Evolutionary conservation across 2,888 invertebrate genomes (phyloP).

Genomic region (Spicauda simplicius): DNA sequence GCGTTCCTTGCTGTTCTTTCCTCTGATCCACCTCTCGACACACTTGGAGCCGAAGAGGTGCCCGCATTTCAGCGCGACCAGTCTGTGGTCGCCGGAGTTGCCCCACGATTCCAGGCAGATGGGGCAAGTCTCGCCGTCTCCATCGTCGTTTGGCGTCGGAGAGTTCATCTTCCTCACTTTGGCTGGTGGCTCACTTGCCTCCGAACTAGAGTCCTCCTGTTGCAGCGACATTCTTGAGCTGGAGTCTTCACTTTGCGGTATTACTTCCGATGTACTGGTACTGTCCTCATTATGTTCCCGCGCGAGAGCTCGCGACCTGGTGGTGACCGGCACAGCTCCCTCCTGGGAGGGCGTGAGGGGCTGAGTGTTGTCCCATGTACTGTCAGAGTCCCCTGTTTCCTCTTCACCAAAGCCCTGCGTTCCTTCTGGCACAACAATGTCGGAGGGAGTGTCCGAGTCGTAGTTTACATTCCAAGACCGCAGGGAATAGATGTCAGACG

Average conservation of each 20-base stretch:
- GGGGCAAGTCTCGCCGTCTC: constrained; percentile 90
- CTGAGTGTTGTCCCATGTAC: not conserved
- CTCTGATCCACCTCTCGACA: constrained; percentile 90
- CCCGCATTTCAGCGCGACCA: constrained; percentile 95
- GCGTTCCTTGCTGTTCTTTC: constrained; percentile 80
- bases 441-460: not conserved
- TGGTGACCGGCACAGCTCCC: no score
- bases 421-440: not conserved
- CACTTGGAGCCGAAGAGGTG: constrained; percentile 95
- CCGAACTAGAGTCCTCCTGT: not conserved
- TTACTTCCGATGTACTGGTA: not conserved
- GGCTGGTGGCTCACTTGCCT: constrained; percentile 52
- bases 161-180: constrained; percentile 63
- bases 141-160: constrained; percentile 62
- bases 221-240: not conserved
- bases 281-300: not conserved
- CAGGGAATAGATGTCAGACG: not conserved
- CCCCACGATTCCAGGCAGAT: constrained; percentile 96
- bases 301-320: no score
- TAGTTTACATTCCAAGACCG: not conserved
- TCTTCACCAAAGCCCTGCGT: not conserved
- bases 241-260: not conserved
- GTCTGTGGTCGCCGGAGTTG: constrained; percentile 92
- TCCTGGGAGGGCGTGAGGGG: not conserved
- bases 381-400: not conserved